Evolutionary conservation across 2,113 vertebrate genomes (phyloP).

Genomic region (Nipponia nippon): DNA sequence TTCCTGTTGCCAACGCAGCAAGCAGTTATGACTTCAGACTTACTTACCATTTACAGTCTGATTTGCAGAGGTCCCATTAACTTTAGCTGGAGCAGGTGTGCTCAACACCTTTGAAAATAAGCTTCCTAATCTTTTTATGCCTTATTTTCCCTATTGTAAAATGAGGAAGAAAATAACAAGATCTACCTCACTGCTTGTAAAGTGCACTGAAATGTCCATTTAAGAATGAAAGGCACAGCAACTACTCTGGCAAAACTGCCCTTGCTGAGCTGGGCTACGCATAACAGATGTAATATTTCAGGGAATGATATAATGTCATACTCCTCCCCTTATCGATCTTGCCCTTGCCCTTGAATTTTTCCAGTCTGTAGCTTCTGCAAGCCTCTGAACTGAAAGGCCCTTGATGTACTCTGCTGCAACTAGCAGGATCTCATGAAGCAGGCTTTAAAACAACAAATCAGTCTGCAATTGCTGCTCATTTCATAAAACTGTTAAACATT

Average conservation of each 20-base stretch:
- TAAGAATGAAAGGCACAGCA: neutral
- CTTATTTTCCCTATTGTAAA: neutral
- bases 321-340: neutral
- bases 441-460: constrained; percentile 59
- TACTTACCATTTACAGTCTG: neutral
- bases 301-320: neutral
- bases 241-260: neutral
- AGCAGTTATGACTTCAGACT: neutral
- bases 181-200: neutral
- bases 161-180: neutral
- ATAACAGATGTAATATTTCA: neutral
- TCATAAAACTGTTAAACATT: constrained; percentile 57
- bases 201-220: neutral
- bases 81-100: neutral
- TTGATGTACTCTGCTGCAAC: neutral
- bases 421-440: constrained; percentile 6
- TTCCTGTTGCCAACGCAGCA: neutral
- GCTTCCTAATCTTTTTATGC: neutral
- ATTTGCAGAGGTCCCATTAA: neutral
- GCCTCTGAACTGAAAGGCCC: constrained; percentile 17
- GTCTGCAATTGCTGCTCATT: constrained; percentile 33
- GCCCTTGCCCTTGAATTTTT: neutral
- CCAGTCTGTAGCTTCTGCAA: neutral
- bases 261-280: neutral
- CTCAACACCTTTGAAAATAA: neutral